Conservation (phyloP, 2,797 vertebrate species). For the Myotis pilosus region DNA sequence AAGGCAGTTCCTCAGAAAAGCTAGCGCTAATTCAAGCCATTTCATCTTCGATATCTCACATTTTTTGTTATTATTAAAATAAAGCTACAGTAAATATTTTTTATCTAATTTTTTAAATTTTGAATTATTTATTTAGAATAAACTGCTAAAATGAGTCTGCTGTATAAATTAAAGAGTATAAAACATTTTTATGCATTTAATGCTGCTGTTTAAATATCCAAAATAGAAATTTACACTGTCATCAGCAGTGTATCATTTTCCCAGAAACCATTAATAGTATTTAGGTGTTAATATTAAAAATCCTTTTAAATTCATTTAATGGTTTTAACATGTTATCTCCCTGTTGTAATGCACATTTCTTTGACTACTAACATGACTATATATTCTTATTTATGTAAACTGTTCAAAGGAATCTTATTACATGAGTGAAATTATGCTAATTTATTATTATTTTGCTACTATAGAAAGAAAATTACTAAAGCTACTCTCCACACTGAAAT, state of each 20-base stretch:
- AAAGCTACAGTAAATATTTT: constrained; percentile 28
- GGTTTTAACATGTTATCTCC: not conserved
- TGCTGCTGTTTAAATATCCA: not conserved
- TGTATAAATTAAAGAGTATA: not conserved
- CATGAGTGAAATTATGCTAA: not conserved
- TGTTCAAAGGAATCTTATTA: constrained; percentile 13
- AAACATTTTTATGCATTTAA: constrained; percentile 28
- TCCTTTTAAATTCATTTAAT: constrained; percentile 4
- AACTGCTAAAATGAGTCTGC: not conserved
- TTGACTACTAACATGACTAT: not conserved
- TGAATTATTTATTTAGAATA: constrained; percentile 33
- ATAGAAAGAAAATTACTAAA: constrained; percentile 39
- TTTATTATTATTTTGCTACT: not conserved
- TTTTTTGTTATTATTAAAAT: constrained; percentile 22
- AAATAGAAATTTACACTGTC: constrained; percentile 42
- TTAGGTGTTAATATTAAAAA: not conserved
- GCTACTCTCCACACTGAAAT: not conserved
- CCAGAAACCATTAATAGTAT: constrained; percentile 17
- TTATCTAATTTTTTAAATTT: constrained; percentile 1
- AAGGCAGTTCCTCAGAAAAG: constrained; percentile 36
- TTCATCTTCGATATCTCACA: not conserved
- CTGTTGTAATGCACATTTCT: not conserved
- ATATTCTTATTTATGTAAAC: constrained; percentile 8
- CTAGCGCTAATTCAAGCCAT: not conserved
- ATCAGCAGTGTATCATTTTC: not conserved